These are phyloP conservation scores for Ariopsis seemanni DNA, from an alignment of 2,113 vertebrate genomes.

Conservation along the genomic window DNA sequence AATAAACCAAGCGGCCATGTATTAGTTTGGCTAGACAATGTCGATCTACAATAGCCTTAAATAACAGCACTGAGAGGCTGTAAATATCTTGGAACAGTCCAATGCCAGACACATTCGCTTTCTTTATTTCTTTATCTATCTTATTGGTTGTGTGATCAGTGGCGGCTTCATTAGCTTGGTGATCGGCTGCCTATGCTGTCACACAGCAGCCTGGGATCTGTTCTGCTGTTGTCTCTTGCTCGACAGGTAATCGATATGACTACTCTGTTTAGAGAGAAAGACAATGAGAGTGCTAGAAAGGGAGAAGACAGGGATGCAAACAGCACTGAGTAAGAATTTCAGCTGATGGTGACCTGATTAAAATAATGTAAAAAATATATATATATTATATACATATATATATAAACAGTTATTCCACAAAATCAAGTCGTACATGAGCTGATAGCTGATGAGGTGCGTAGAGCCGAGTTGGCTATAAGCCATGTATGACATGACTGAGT, in stretches of 20 bases:
- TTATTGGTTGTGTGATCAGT: slow-evolving; percentile 55
- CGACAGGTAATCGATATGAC: slow-evolving; percentile 52
- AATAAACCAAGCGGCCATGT: slow-evolving; percentile 23
- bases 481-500: too few relatives aligned
- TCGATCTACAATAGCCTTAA: slow-evolving; percentile 20
- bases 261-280: slow-evolving; percentile 40
- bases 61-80: not conserved
- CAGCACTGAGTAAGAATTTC: not conserved
- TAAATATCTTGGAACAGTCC: slow-evolving; percentile 10
- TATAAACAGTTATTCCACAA: too few relatives aligned
- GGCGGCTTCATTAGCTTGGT: slow-evolving; percentile 36
- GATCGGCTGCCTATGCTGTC: slow-evolving; percentile 23
- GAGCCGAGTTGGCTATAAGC: too few relatives aligned
- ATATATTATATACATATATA: too few relatives aligned
- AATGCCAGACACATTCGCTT: slow-evolving; percentile 25
- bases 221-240: slow-evolving; percentile 43
- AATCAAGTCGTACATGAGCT: too few relatives aligned
- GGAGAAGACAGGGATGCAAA: slow-evolving; percentile 16
- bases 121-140: slow-evolving; percentile 53
- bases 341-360: slow-evolving; percentile 2
- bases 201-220: slow-evolving; percentile 30
- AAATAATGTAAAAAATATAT: not conserved
- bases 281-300: not conserved
- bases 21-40: slow-evolving; percentile 22
- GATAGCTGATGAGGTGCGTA: too few relatives aligned